These are phyloP conservation scores for Lepidonotus clava DNA, from an alignment of 2,888 invertebrate genomes.

Conservation along the genomic window DNA sequence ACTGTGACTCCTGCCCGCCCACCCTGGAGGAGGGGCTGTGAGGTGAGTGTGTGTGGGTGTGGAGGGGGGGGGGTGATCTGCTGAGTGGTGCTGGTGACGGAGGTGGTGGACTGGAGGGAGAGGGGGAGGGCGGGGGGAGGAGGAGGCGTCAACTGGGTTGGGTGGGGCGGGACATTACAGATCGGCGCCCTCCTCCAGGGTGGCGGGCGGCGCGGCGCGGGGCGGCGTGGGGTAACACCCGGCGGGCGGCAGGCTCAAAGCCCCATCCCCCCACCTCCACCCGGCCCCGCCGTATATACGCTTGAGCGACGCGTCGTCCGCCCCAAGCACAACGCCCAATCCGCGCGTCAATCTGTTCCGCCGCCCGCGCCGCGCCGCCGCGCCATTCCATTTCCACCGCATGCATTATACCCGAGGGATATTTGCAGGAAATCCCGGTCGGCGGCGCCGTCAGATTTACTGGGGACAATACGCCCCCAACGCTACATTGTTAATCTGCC, in stretches of 20 bases:
- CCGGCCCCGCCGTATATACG: neutral
- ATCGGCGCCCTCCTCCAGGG: neutral
- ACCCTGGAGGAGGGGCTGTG: too few species aligned
- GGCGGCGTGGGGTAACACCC: too few species aligned
- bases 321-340: neutral
- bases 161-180: neutral
- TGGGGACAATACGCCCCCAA: conserved; percentile 4
- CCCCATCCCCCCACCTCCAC: neutral
- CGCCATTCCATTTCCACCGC: conserved; percentile 46
- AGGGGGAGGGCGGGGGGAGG: neutral
- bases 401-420: conserved; percentile 46
- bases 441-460: conserved; percentile 9
- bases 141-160: neutral
- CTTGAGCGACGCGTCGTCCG: neutral
- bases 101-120: too few species aligned
- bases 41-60: too few species aligned
- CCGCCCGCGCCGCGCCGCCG: neutral
- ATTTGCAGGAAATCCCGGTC: conserved; percentile 5
- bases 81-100: too few species aligned
- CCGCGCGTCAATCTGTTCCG: conserved; percentile 18
- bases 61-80: too few species aligned
- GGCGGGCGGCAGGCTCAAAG: too few species aligned
- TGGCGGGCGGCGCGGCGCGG: too few species aligned
- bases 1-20: too few species aligned
- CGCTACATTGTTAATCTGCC: conserved; percentile 46